Evolutionary conservation across 2,797 vertebrate genomes (phyloP), one percentile per base, ranked within the genome.

Genomic region (Acipenser oxyrinchus): DNA sequence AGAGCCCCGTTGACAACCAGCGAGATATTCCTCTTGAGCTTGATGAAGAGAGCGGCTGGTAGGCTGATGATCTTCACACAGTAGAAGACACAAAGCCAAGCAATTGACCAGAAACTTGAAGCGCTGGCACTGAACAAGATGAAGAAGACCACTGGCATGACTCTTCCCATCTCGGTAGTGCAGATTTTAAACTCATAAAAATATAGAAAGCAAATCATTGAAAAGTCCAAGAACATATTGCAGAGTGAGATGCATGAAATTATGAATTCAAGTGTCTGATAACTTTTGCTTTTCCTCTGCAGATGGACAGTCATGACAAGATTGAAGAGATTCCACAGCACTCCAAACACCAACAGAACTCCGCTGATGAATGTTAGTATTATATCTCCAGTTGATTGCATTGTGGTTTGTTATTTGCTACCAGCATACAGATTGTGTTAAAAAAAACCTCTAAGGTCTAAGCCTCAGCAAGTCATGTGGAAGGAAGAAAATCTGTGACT

Each of bases 91-190:
- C 70, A 77, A 60, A 78, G 70, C 74, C 72, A 76, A 4, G 75
- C 71, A 7, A 76, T 74, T 11, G 67, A 64, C 78, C 78, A 80
- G 73, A 78, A 80, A 65, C 75, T 80, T 58, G 68, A 51, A 13
- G 49, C 69, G 69, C 73, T 77, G 61, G 67, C 66, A 48, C 51
- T 61, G 63, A 74, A 6, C 71, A 70, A 74, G 77, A 77, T 48
- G 37, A 55, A 73, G 0, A 62, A 3, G 10, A 62, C 49, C 18
- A n/a, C 23, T 9, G 58, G 57, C 52, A 73, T 6, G 49, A 62
- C 1, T 6, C 62, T 68, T 51, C 62, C 69, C 11, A 55, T 23
- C 48, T 63, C 6, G n/a, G n/a, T 3, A 2, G 49, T 8, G 60
- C 73, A 73, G 48, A 73, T 51, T 8, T 15, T 49, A 18, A 12